These are phyloP conservation scores for Pangasius macronema DNA, from an alignment of 2,797 vertebrate genomes.

Conservation along the genomic window DNA sequence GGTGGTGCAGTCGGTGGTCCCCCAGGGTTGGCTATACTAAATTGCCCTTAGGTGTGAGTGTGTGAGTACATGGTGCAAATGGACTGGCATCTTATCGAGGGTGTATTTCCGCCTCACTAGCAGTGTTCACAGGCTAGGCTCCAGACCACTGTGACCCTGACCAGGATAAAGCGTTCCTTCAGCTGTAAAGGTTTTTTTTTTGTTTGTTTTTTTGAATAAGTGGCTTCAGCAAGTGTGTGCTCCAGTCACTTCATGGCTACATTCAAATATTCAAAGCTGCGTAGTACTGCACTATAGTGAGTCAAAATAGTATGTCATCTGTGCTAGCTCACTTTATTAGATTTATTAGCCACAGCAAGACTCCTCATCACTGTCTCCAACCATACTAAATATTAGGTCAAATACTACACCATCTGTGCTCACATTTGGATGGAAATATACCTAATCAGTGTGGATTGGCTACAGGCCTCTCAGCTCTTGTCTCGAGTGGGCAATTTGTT, in stretches of 20 bases:
- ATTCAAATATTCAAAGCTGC: not conserved
- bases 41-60: not conserved
- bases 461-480: constrained; percentile 16
- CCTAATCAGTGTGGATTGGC: constrained; percentile 23
- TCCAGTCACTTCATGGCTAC: not conserved
- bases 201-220: not conserved
- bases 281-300: not conserved
- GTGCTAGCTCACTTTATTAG: not conserved
- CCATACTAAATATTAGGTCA: constrained; percentile 17
- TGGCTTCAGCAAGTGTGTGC: not conserved
- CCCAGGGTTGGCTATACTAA: not conserved
- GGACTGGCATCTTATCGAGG: not conserved
- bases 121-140: not conserved
- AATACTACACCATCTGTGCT: constrained; percentile 31
- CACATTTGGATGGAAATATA: constrained; percentile 31
- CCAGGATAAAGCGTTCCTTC: not conserved
- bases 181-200: not conserved
- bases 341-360: not conserved
- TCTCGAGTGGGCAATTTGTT: constrained; percentile 26
- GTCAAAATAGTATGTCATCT: not conserved
- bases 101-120: not conserved
- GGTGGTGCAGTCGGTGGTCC: not conserved
- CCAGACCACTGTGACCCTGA: not conserved
- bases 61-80: not conserved
- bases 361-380: not conserved